Base-by-base conservation (phyloP, 2,888 invertebrate species). In the Xylophagus ater region DNA sequence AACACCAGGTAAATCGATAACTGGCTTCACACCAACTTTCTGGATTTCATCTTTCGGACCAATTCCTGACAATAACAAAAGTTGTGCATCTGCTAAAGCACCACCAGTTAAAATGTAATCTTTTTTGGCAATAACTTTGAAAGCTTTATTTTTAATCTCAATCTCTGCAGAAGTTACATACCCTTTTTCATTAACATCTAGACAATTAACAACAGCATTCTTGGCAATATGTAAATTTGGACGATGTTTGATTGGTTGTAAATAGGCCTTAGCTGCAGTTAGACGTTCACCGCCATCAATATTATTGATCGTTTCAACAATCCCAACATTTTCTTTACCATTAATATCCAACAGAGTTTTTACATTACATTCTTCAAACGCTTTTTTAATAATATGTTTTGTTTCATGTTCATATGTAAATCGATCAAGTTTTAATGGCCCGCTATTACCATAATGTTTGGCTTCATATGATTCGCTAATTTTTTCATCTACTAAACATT, bases 241-340 rank as follows among this genome's bases (percentile, higher is more conserved):
- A 21, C 74, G 67, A 12, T 57, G 56, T 23, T 21, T 24, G 2
- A 19, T 30, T 6, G 80, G 70, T 36, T 76, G 65, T 8, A 83
- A 60, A 53, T 75, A 83, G 1, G 79, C 82, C 57, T 76, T 78
- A 23, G 79, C 77, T 1, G n/a, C n/a, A n/a, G n/a, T n/a, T n/a
- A n/a, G n/a, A n/a, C n/a, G n/a, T n/a, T 81, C 64, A 3, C 82
- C 82, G 40, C 80, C 67, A 24, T 74, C 65, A 25, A 79, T 60
- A 1, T 81, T 82, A 3, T 76, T 80, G 44, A 78, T 78, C 1
- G 80, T 70, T 34, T 72, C 63, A 6, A 72, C 72, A 51, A 80
- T 78, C 3, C 81, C 83, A 2, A 76, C 74, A 62, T 82, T 81
- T 31, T 62, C 67, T 24, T 67, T 69, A 1, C 78, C 81, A 51